phyloP scores from a whole-genome alignment of 2,797 vertebrate species.

The Leptodactylus fallax region DNA sequence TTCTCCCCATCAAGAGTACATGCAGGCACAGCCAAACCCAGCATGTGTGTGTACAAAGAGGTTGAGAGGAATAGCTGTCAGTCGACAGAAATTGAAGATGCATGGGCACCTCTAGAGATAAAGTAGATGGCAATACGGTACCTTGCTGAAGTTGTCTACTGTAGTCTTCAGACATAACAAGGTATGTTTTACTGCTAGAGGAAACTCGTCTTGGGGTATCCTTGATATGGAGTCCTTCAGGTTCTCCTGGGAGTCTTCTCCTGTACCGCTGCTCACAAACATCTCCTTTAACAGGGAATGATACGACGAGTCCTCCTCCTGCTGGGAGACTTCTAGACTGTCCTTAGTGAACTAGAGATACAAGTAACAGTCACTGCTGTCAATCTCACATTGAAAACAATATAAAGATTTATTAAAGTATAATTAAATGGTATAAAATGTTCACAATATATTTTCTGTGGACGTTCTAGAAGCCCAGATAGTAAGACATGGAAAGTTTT shows the following conservation, averaged over 20 bases:
- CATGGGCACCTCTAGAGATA: background rate
- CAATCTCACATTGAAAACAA: background rate
- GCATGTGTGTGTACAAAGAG: too few relatives aligned
- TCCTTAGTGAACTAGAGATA: slow-evolving; percentile 73
- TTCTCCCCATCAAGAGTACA: too few relatives aligned
- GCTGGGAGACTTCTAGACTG: background rate
- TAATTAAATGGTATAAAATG: too few relatives aligned
- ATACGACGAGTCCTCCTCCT: slow-evolving; percentile 70
- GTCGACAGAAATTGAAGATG: too few relatives aligned
- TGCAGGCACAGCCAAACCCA: too few relatives aligned
- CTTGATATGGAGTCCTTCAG: slow-evolving; percentile 70
- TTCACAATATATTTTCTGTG: too few relatives aligned
- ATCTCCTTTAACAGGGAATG: slow-evolving; percentile 79
- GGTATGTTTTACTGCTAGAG: slow-evolving; percentile 80
- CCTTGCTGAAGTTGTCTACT: slow-evolving; percentile 82
- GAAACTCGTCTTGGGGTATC: slow-evolving; percentile 72
- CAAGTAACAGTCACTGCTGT: background rate
- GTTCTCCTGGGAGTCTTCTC: slow-evolving; percentile 69
- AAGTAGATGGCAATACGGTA: slow-evolving; percentile 64
- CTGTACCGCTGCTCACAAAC: slow-evolving; percentile 70
- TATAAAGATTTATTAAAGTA: too few relatives aligned
- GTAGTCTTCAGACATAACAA: slow-evolving; percentile 87
- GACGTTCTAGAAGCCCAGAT: too few relatives aligned
- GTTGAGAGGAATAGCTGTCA: too few relatives aligned
- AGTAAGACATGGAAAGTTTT: too few relatives aligned